Evolutionary conservation across 2,113 vertebrate genomes (phyloP), one percentile per base, ranked within the genome.

Genomic region (Nipponia nippon): DNA sequence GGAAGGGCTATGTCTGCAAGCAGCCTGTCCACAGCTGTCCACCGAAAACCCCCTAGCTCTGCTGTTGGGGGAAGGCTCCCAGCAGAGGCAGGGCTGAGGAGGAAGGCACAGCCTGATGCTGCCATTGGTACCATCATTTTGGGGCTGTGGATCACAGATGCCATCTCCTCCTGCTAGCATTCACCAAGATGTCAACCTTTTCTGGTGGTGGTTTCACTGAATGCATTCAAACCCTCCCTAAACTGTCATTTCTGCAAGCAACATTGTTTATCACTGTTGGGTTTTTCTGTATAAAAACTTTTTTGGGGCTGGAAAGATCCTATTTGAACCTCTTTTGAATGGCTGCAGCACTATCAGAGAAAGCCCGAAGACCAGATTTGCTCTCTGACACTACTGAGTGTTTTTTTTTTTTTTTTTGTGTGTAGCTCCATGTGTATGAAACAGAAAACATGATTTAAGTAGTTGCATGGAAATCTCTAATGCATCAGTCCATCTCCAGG

Each of bases 111-210:
- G 29, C n/a, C 44, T 34, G 5, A 2, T 58, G 34, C 22, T 80
- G 44, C 81, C 21, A 17, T 20, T 0, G 1, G 11, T 44, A 50
- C 56, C 16, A 6, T 36, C 5, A 1, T 21, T 2, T 2, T 55
- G 49, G 32, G 23, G 4, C 19, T 40, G 14, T 53, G 72, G 9
- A 18, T 78, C 23, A 19, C 27, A 76, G n/a, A 13, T 10, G 15
- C 32, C 17, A 1, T 3, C 19, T 63, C 7, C n/a, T 50, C 16
- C 13, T 1, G 3, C 34, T 30, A n/a, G 7, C 0, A 3, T 7
- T 50, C 44, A 38, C 9, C 21, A 63, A 42, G 44, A 10, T 26
- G 26, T 26, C 59, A 84, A 1, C 8, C 22, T 82, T 46, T 82
- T 17, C 22, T 46, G 36, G 38, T 20, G 42, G 27, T 21, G 11